These are phyloP conservation scores for Campodea augens DNA, from an alignment of 1,140 invertebrate genomes.

Conservation along the genomic window DNA sequence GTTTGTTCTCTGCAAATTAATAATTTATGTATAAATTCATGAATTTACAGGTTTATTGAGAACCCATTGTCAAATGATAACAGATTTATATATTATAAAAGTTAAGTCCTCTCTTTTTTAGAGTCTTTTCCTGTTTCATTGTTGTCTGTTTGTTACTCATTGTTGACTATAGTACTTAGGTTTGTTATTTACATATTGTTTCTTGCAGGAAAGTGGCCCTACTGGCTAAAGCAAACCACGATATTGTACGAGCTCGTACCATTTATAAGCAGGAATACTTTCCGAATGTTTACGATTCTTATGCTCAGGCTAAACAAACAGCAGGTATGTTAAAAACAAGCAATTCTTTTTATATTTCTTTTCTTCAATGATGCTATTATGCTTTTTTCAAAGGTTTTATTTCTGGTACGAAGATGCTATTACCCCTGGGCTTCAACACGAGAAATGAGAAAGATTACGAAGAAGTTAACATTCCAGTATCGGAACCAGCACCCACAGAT, in stretches of 20 bases:
- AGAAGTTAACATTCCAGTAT: slow-evolving; percentile 71
- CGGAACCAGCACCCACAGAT: slow-evolving; percentile 36
- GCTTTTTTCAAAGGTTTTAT: slow-evolving; percentile 42
- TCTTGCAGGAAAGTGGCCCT: slow-evolving; percentile 28
- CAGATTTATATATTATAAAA: too few species aligned
- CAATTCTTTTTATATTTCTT: background rate
- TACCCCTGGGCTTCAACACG: slow-evolving; percentile 55
- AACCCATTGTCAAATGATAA: too few species aligned
- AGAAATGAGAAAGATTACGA: slow-evolving; percentile 54
- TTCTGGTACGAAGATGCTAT: slow-evolving; percentile 50
- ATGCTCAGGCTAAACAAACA: slow-evolving; percentile 41
- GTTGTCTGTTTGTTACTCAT: too few species aligned
- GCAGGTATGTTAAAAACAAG: slow-evolving; percentile 31
- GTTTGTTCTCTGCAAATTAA: too few species aligned
- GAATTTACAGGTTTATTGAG: too few species aligned
- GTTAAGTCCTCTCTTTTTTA: too few species aligned
- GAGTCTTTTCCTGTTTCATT: too few species aligned
- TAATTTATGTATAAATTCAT: too few species aligned
- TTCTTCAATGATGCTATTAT: slow-evolving; percentile 12
- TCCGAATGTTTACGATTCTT: slow-evolving; percentile 68
- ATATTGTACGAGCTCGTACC: slow-evolving; percentile 19
- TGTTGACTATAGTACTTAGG: too few species aligned
- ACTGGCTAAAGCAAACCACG: slow-evolving; percentile 21
- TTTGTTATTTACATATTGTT: too few species aligned
- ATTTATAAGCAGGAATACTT: slow-evolving; percentile 33